These are phyloP conservation scores for Epinotia demarniana DNA, from an alignment of 2,888 invertebrate species.

Conservation along the genomic window DNA sequence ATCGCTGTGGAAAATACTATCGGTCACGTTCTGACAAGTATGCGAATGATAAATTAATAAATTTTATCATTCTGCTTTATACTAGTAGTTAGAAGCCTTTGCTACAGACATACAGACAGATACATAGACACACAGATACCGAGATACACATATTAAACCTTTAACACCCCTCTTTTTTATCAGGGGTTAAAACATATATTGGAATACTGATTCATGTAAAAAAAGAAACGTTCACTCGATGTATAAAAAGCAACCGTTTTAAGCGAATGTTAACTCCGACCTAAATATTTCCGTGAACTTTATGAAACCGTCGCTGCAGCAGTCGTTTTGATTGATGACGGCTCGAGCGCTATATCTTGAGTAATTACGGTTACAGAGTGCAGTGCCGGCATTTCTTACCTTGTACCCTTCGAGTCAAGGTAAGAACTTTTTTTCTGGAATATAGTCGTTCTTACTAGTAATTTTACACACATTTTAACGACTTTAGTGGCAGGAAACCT, in stretches of 20 bases:
- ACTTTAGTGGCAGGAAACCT: too few species aligned
- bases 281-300: conserved; percentile 52
- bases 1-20: too few species aligned
- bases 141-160: too few species aligned
- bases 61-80: too few species aligned
- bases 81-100: too few species aligned
- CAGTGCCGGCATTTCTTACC: conserved; percentile 11
- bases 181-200: neutral
- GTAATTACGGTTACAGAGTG: conserved; percentile 42
- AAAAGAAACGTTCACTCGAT: neutral
- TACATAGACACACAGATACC: too few species aligned
- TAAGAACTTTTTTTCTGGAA: neutral
- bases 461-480: too few species aligned
- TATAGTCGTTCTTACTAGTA: neutral
- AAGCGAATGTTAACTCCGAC: conserved; percentile 40
- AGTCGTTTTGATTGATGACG: conserved; percentile 66
- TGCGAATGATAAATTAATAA: too few species aligned
- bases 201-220: neutral
- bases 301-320: conserved; percentile 58
- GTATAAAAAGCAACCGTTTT: conserved; percentile 24
- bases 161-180: too few species aligned
- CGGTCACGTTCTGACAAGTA: too few species aligned
- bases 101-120: too few species aligned
- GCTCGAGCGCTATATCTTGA: conserved; percentile 35
- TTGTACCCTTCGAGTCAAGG: neutral